A percentile compares a stretch with the other conserved stretches of the same genome.
These are phyloP conservation scores for Melitaea cinxia DNA, from an alignment of 1,140 invertebrate genomes.

Conservation along the genomic window DNA sequence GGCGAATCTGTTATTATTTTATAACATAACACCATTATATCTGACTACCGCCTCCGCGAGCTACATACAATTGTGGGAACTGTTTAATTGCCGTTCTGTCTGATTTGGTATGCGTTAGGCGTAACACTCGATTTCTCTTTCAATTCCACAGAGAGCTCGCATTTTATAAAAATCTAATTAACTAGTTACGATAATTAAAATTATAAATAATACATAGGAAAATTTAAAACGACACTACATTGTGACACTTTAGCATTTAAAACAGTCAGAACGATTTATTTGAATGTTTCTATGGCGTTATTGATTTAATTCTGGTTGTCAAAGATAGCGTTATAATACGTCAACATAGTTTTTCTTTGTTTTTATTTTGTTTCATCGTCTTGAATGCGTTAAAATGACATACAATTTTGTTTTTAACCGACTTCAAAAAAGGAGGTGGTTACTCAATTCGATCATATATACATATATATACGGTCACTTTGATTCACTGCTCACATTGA, in stretches of 20 bases:
- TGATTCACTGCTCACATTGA: too few relatives aligned
- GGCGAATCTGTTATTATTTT: slow-evolving; percentile 72
- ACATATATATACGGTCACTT: too few relatives aligned
- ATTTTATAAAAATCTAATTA: slow-evolving; percentile 6
- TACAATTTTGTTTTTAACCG: too few relatives aligned
- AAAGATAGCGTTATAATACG: background rate
- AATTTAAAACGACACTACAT: background rate
- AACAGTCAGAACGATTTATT: background rate
- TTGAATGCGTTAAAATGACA: too few relatives aligned
- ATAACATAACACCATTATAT: slow-evolving; percentile 76
- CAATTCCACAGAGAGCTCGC: background rate
- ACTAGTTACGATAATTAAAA: background rate
- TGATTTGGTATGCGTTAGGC: slow-evolving; percentile 20
- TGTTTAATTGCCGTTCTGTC: slow-evolving; percentile 16
- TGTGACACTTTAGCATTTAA: background rate
- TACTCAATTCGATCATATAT: too few relatives aligned
- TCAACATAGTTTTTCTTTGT: background rate
- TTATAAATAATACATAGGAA: background rate
- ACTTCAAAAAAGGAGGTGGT: too few relatives aligned
- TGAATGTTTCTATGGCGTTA: slow-evolving; percentile 33
- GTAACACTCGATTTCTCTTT: slow-evolving; percentile 27
- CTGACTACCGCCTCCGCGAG: background rate
- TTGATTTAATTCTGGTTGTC: slow-evolving; percentile 35
- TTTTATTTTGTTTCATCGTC: background rate
- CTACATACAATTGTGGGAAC: slow-evolving; percentile 35